Evolutionary conservation across 2,113 vertebrate genomes (phyloP).

Genomic region (Centrocercus urophasianus): DNA sequence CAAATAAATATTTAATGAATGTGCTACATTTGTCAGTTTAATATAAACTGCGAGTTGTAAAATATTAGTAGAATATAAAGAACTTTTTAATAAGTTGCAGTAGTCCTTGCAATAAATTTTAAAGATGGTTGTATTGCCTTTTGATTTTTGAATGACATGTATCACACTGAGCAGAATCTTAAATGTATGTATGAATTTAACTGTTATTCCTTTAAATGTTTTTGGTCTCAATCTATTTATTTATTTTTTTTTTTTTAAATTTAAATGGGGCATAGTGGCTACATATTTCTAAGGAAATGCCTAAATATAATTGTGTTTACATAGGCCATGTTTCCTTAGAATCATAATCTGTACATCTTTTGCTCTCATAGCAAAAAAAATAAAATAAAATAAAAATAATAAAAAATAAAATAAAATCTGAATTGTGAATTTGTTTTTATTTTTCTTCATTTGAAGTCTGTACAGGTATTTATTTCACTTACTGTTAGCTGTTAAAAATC

Average conservation of each 20-base stretch:
- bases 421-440: rapidly evolving
- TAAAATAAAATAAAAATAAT: too few species aligned
- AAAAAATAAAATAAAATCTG: neutral
- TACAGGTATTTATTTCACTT: neutral
- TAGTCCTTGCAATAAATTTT: neutral
- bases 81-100: neutral
- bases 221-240: neutral
- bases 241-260: neutral
- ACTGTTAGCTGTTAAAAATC: neutral
- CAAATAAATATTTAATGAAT: neutral
- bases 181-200: neutral
- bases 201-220: neutral
- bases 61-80: neutral
- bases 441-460: neutral
- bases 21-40: neutral
- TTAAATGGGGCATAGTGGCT: neutral
- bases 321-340: neutral
- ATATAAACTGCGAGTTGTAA: neutral
- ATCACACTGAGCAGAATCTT: neutral
- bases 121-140: neutral
- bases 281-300: neutral
- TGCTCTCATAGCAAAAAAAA: neutral
- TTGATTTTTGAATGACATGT: neutral
- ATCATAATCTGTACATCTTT: neutral
- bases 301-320: neutral